Evolutionary conservation across 2,113 vertebrate species (phyloP).

Genomic region (Notechis scutatus): DNA sequence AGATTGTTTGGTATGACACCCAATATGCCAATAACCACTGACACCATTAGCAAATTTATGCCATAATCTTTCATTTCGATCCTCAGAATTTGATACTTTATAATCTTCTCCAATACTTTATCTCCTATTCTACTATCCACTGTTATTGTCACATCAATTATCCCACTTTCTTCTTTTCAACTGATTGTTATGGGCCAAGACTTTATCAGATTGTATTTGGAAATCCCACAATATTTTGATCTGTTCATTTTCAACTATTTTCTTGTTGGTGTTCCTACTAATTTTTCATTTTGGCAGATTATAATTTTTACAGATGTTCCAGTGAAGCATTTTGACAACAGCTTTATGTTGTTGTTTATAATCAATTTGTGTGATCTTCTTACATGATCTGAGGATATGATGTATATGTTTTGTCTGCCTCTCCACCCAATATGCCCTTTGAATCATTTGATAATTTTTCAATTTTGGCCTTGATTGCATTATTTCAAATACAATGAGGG

Average conservation of each 20-base stretch:
- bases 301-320: background rate
- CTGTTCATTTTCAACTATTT: background rate
- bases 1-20: background rate
- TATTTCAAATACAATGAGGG: background rate
- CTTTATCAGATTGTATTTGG: background rate
- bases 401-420: background rate
- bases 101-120: background rate
- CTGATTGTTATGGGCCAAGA: background rate
- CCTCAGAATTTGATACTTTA: background rate
- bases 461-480: background rate
- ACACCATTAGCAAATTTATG: background rate
- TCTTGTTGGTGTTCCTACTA: background rate
- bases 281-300: background rate
- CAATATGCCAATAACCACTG: background rate
- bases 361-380: background rate
- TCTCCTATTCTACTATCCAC: background rate
- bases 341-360: background rate
- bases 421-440: background rate
- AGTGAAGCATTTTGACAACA: background rate
- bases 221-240: background rate
- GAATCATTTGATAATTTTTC: background rate
- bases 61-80: background rate
- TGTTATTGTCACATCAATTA: background rate
- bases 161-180: background rate
- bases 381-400: background rate